Base-by-base conservation (phyloP, 1,140 invertebrate species). In the Agrypnia vestita region DNA sequence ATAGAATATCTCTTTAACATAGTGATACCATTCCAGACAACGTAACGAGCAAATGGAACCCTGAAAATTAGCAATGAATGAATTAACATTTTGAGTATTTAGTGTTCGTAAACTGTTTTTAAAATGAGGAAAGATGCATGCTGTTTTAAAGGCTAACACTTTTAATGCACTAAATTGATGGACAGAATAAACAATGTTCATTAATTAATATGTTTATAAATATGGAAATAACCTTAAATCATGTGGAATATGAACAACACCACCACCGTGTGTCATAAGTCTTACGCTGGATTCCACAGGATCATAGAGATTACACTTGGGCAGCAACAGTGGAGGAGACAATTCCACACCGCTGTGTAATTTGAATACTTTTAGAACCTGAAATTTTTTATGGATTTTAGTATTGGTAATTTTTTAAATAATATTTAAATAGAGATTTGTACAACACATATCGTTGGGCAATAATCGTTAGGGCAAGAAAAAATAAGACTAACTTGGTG, bases 211-310 rank as follows among this genome's bases (percentile, higher is more conserved):
- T 3, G 1, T 3, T 35, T 35, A 35, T 35, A 25, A 64, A 56
- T 9, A 56, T 15, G 59, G 6, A 71, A 17, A 69, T 15, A 72
- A 90, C 86, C 92, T 87, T 49, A 96, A 88, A 87, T 96, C 94
- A 85, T 95, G 93, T 0, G 96, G 96, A 67, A 97, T 86, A 35
- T 93, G 92, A 35, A 97, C 94, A 10, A 98, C 91, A 76, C 91
- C 92, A 0, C 97, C 97, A 44, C 92, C 94, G 67, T 94, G 92
- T 7, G 96, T 96, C 95, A 98, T 98, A 0, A 97, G 85, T 80
- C 92, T 92, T 0, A 96, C 95, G 75, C 92, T 92, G 11, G 92
- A 91, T 21, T 94, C 91, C 87, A 90, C 80, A 87, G 88, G 80
- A 89, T 92, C 86, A 92, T 92, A 85, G 59, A 85, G 67, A 46